Evolutionary conservation across 2,113 vertebrate species (phyloP).

Genomic region (Leptocoma aspasia): DNA sequence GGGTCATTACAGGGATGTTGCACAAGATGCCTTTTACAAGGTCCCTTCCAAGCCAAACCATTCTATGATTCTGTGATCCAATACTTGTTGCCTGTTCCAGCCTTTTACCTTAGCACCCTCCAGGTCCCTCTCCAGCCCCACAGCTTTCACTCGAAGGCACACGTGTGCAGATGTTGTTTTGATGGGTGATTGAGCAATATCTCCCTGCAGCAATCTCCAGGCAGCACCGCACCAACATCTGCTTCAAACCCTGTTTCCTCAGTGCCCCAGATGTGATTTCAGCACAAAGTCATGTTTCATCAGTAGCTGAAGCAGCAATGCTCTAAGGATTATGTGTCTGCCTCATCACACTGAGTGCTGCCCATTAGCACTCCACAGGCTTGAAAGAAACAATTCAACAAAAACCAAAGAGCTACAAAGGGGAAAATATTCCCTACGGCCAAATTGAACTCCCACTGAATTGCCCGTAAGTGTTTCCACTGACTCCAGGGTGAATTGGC

Average conservation of each 20-base stretch:
- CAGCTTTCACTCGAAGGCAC: background rate
- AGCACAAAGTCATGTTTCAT: background rate
- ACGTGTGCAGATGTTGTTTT: background rate
- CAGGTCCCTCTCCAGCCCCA: background rate
- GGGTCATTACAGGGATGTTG: background rate
- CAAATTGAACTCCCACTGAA: slow-evolving; percentile 1
- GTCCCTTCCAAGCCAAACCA: background rate
- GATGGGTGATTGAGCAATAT: background rate
- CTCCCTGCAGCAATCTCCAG: background rate
- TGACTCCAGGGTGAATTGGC: background rate
- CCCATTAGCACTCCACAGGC: background rate
- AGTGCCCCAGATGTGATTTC: background rate
- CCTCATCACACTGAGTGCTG: background rate
- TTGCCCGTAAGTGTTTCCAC: background rate
- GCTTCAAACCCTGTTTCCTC: background rate
- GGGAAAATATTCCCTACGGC: background rate
- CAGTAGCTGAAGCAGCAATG: background rate
- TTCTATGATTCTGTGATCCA: background rate
- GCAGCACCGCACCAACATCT: background rate
- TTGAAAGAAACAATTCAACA: background rate
- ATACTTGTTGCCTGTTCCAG: background rate
- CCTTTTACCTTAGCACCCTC: background rate
- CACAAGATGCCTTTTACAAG: background rate
- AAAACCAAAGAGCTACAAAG: background rate
- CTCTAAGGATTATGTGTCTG: background rate